Conservation (phyloP, 2,888 invertebrate species). For the Pherbina coryleti region DNA sequence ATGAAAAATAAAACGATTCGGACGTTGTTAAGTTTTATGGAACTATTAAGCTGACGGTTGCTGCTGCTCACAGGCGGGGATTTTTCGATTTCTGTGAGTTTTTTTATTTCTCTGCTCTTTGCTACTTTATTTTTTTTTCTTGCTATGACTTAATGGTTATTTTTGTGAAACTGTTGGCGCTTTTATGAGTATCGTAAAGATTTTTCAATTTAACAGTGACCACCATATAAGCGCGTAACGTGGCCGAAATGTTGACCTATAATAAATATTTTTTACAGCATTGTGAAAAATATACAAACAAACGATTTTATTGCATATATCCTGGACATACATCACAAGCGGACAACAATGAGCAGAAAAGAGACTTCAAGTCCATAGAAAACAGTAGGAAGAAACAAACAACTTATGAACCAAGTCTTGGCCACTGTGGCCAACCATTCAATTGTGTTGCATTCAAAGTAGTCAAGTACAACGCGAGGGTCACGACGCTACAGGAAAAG, state of each 20-base stretch:
- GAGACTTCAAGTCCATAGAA: not conserved
- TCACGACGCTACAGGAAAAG: too few species aligned
- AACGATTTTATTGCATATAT: not conserved
- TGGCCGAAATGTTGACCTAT: not conserved
- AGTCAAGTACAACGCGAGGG: not conserved
- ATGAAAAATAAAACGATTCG: conserved; percentile 22
- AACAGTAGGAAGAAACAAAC: not conserved
- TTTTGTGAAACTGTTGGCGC: not conserved
- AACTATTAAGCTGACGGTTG: conserved; percentile 8
- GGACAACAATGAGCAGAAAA: not conserved
- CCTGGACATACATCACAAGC: not conserved
- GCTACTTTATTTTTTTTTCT: not conserved
- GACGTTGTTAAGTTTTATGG: conserved; percentile 27
- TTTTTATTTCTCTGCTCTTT: not conserved
- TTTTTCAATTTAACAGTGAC: not conserved
- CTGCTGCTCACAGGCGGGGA: too few species aligned
- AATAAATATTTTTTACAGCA: not conserved
- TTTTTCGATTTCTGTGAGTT: too few species aligned
- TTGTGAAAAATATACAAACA: not conserved
- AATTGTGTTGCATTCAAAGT: conserved; percentile 27
- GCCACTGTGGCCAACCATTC: conserved; percentile 40
- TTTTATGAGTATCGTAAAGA: not conserved
- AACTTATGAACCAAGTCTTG: conserved; percentile 22
- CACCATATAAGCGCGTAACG: not conserved
- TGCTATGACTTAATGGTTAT: not conserved